These are phyloP conservation scores for Gastrophysa polygoni DNA, from an alignment of 2,888 invertebrate genomes.

Conservation along the genomic window DNA sequence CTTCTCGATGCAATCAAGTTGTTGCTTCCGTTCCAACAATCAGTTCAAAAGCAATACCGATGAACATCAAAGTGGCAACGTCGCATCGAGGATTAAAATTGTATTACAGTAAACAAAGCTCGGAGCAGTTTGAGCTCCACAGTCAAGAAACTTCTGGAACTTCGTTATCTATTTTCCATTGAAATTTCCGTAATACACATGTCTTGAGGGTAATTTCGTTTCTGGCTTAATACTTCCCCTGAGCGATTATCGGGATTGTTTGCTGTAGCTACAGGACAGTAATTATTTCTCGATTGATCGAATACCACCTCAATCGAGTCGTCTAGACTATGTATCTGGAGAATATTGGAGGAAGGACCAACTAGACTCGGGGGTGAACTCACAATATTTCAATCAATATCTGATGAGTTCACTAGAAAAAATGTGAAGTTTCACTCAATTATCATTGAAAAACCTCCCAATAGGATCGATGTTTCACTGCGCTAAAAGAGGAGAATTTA, in stretches of 20 bases:
- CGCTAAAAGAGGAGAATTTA: too few relatives aligned
- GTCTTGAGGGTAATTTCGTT: slow-evolving; percentile 1
- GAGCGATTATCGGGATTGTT: neutral
- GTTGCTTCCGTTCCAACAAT: too few relatives aligned
- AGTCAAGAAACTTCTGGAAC: slow-evolving; percentile 7
- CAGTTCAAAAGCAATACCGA: too few relatives aligned
- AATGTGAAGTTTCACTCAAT: too few relatives aligned
- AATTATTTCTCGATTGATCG: neutral
- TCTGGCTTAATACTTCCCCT: neutral
- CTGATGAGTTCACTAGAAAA: too few relatives aligned
- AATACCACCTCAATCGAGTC: neutral
- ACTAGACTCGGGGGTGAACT: too few relatives aligned
- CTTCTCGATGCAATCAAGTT: too few relatives aligned
- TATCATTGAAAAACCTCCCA: too few relatives aligned
- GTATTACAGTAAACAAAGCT: slow-evolving; percentile 11
- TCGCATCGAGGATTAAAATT: slow-evolving; percentile 6
- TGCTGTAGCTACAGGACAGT: neutral
- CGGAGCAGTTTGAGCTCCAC: neutral
- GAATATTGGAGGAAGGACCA: too few relatives aligned
- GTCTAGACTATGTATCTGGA: neutral
- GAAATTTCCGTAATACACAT: slow-evolving; percentile 5
- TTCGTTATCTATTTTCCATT: slow-evolving; percentile 11
- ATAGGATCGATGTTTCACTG: too few relatives aligned
- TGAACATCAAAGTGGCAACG: too few relatives aligned
- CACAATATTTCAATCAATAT: too few relatives aligned